phyloP scores from a whole-genome alignment of 37 sponge, comb jelly and placozoan species.

The Crambe crambe region DNA sequence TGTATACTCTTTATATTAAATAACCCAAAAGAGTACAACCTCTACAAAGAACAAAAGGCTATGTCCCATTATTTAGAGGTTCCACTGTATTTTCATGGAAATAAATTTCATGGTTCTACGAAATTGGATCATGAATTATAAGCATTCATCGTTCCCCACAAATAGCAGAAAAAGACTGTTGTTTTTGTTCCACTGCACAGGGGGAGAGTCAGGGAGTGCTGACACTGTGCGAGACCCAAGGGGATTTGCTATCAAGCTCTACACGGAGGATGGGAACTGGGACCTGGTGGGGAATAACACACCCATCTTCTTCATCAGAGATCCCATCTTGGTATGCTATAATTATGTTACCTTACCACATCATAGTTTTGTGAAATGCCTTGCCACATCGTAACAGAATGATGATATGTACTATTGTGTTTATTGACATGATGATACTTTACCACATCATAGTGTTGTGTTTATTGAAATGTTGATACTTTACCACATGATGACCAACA shows the following conservation, averaged over 20 bases:
- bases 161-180: no score
- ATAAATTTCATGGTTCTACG: no score
- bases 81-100: no score
- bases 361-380: no score
- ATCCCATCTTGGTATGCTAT: constrained; percentile 59
- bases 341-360: neutral
- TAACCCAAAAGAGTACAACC: no score
- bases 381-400: no score
- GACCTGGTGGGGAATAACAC: constrained; percentile 91
- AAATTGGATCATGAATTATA: neutral
- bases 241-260: constrained; percentile 88
- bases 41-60: no score
- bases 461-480: no score
- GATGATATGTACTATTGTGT: neutral
- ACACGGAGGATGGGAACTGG: constrained; percentile 89
- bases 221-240: constrained; percentile 88
- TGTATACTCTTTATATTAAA: no score
- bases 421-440: neutral
- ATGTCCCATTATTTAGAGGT: no score
- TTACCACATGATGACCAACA: no score
- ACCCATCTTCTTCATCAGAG: constrained; percentile 88
- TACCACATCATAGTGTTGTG: neutral
- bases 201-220: constrained; percentile 91
- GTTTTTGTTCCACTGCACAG: constrained; percentile 15
- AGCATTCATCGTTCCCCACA: no score